Evolutionary conservation across 2,797 vertebrate species (phyloP).

Genomic region (Tangara arthus): DNA sequence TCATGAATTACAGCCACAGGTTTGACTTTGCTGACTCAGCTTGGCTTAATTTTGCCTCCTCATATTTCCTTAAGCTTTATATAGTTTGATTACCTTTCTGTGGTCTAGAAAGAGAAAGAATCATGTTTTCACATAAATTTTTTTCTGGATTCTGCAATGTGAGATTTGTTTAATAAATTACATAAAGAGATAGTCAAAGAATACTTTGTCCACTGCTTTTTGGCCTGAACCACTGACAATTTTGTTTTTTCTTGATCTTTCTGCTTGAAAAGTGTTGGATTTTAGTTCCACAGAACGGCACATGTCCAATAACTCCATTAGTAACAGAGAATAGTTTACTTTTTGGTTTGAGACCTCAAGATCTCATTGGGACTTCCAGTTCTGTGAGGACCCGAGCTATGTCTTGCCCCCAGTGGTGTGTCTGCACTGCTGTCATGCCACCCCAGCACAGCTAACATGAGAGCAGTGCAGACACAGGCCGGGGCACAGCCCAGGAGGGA

Average conservation of each 20-base stretch:
- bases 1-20: neutral
- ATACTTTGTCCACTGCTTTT: neutral
- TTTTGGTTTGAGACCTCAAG: neutral
- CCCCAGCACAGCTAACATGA: rapidly evolving
- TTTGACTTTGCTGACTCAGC: neutral
- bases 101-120: neutral
- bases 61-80: neutral
- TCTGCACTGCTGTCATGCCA: rapidly evolving
- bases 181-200: neutral
- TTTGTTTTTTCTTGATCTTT: neutral
- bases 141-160: neutral
- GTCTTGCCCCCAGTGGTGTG: neutral
- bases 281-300: neutral
- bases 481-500: rapidly evolving
- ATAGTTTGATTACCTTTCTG: neutral
- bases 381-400: neutral
- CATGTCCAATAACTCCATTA: neutral
- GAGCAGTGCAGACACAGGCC: neutral
- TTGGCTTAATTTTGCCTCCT: neutral
- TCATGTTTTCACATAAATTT: neutral
- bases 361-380: neutral
- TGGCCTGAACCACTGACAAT: neutral
- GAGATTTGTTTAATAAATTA: neutral
- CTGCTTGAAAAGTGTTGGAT: neutral
- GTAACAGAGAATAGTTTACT: neutral